phyloP scores from a whole-genome alignment of 2,888 invertebrate species.

The Callyntrura guangdongensis region DNA sequence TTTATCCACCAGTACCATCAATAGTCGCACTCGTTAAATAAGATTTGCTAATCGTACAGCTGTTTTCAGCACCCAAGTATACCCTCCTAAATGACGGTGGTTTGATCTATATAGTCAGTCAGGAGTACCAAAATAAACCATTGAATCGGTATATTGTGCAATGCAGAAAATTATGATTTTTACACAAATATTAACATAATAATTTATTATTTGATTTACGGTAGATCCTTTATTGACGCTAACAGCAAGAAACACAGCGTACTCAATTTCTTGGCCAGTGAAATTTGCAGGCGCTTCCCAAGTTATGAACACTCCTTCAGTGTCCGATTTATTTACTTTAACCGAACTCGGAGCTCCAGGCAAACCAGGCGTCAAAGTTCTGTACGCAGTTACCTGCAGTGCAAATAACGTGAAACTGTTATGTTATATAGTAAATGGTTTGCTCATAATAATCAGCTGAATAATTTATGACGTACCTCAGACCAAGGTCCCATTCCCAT shows the following conservation, averaged over 20 bases:
- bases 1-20: too few relatives aligned
- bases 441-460: not conserved
- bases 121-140: not conserved
- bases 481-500: constrained; percentile 97
- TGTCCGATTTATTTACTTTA: not conserved
- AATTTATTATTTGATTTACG: too few relatives aligned
- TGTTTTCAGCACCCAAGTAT: not conserved
- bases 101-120: not conserved
- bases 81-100: constrained; percentile 6
- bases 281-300: constrained; percentile 36
- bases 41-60: not conserved
- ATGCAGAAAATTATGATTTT: not conserved
- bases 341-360: constrained; percentile 13
- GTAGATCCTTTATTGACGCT: not conserved
- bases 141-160: too few relatives aligned
- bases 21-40: not conserved
- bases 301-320: not conserved
- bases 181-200: not conserved
- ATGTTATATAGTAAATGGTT: too few relatives aligned
- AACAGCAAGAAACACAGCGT: constrained; percentile 10
- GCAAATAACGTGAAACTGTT: not conserved
- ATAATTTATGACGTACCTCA: constrained; percentile 89
- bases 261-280: constrained; percentile 86
- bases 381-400: constrained; percentile 1
- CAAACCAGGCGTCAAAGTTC: not conserved